phyloP scores from a whole-genome alignment of 1,140 invertebrate species.

The Bathynomus jamesi region DNA sequence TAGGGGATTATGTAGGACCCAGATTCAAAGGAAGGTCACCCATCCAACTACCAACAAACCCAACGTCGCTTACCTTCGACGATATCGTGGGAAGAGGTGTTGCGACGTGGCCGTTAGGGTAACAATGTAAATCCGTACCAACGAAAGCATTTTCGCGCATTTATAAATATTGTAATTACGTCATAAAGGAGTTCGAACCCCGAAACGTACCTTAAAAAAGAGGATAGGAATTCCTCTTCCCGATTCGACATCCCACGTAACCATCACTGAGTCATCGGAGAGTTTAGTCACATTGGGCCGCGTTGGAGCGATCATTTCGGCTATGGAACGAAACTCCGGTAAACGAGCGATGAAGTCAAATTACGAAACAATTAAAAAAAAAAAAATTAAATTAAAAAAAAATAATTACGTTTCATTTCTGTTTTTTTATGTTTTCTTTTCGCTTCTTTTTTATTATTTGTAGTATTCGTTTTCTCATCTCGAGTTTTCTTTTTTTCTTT shows the following conservation, averaged over 20 bases:
- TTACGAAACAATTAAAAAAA: neutral
- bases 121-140: no score
- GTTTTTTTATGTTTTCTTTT: neutral
- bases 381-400: neutral
- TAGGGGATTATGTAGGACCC: no score
- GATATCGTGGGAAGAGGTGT: no score
- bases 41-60: no score
- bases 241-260: conserved; percentile 73
- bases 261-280: conserved; percentile 83
- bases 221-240: conserved; percentile 67
- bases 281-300: conserved; percentile 74
- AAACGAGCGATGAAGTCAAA: conserved; percentile 10
- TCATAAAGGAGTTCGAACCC: no score
- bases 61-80: no score
- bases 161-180: no score
- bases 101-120: no score
- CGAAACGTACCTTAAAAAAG: conserved; percentile 89
- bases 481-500: conserved; percentile 6
- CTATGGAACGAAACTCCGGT: conserved; percentile 41
- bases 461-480: conserved; percentile 22
- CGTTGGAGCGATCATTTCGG: conserved; percentile 72
- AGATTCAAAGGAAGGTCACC: no score
- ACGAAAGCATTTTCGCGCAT: no score
- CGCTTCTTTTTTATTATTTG: neutral
- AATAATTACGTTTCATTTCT: neutral